Base-by-base conservation (phyloP, 1,140 invertebrate genomes). In the Papilio machaon region DNA sequence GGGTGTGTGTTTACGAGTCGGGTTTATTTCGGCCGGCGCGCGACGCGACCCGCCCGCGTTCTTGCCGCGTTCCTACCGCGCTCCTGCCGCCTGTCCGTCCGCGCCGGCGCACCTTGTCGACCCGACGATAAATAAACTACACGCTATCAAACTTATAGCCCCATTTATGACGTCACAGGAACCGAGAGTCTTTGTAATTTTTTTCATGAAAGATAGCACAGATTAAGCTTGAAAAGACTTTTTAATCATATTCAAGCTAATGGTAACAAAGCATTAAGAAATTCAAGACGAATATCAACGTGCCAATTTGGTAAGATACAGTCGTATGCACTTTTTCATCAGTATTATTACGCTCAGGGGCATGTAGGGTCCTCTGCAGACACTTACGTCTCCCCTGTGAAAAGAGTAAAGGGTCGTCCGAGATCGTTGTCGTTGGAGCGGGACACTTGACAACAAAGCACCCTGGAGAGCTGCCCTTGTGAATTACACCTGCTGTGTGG, bases 11-110 rank as follows among this genome's bases (percentile, higher is more conserved):
- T 88, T 85, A 88, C 81, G 85, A 85, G 81, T 80, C 73, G 73
- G 73, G 82, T 83, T 88, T 87, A 88, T 85, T 88, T 88, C 83
- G 81, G 80, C 81, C 64, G 81, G 80, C 81, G 79, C 78, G 83
- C 73, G 82, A 80, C 60, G 73, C 79, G 80, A 83, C 81, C 47
- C 73, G 60, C 17, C 54, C 60, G 60, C 23, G 60, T 30, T 30
- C 60, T 11, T 2, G 10, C 60, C 19, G 23, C 60, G 60, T 38
- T 35, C 67, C 35, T 70, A 8, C 64, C 47, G 38, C 47, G 49
- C 76, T 82, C 78, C 87, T 85, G 84, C 70, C 82, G 83, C 78
- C 58, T 86, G 81, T 88, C 87, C 82, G 82, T 88, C 83, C 74
- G 67, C 84, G 75, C 79, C 79, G 74, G 30, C 64, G 73, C 38